Evolutionary conservation across 2,797 vertebrate genomes (phyloP).

Genomic region (Enteromius mattozi): DNA sequence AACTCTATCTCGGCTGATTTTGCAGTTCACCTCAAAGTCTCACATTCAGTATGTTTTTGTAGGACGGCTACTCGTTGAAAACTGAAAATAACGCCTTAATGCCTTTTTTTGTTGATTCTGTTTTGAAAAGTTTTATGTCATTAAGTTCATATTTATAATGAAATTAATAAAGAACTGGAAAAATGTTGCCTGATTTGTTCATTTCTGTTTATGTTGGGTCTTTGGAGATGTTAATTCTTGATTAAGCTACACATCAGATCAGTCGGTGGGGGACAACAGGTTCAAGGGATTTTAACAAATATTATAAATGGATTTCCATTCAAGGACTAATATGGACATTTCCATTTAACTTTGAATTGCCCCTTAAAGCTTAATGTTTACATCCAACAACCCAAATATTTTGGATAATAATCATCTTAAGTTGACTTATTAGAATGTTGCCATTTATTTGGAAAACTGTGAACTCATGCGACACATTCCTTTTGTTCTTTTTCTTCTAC

Average conservation of each 20-base stretch:
- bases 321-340: not conserved
- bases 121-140: conserved; percentile 73
- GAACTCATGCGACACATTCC: not conserved
- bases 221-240: not conserved
- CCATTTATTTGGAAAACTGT: not conserved
- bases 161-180: conserved; percentile 76
- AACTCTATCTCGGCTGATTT: conserved; percentile 28
- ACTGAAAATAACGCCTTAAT: conserved; percentile 82
- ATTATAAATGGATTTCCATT: not conserved
- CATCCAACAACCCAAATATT: not conserved
- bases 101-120: conserved; percentile 82
- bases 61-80: conserved; percentile 65
- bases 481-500: conserved; percentile 26
- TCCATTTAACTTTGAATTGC: not conserved
- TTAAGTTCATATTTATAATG: conserved; percentile 83
- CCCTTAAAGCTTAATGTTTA: not conserved
- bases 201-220: not conserved
- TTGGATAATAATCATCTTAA: not conserved
- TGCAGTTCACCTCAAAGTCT: conserved; percentile 47
- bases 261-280: not conserved
- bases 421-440: not conserved
- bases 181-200: conserved; percentile 48
- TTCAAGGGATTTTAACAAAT: not conserved
- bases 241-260: not conserved
- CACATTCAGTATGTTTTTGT: conserved; percentile 36